Conservation (phyloP, 2,888 invertebrate genomes). For the Chymomyza amoena region DNA sequence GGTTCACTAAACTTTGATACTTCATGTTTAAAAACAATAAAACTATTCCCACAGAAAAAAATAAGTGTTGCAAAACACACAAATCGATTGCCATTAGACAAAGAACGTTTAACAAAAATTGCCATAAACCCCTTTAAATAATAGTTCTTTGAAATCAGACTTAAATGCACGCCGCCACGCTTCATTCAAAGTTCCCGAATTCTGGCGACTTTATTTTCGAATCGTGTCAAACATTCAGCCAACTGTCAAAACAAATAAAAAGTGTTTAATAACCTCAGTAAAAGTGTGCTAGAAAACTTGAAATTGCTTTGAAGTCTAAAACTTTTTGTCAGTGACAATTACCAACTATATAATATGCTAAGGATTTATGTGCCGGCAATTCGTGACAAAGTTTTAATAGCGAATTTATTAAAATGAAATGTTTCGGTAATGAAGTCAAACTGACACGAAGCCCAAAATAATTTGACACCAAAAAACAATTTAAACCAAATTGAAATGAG, state of each 20-base stretch:
- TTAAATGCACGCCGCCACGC: slow-evolving; percentile 54
- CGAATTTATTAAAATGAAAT: slow-evolving; percentile 70
- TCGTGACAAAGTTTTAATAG: slow-evolving; percentile 71
- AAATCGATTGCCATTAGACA: slow-evolving; percentile 13
- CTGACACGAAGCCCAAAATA: slow-evolving; percentile 43
- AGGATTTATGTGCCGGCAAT: background rate
- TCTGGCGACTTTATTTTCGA: slow-evolving; percentile 45
- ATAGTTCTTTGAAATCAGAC: slow-evolving; percentile 37
- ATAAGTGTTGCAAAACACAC: no score
- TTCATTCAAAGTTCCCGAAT: background rate
- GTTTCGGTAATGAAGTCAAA: slow-evolving; percentile 67
- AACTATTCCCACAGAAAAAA: no score
- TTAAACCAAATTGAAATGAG: slow-evolving; percentile 36
- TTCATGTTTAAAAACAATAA: background rate
- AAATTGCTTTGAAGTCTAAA: slow-evolving; percentile 22
- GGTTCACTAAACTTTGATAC: background rate
- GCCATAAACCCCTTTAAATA: background rate
- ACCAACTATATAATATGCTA: no score
- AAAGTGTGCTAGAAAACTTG: slow-evolving; percentile 2
- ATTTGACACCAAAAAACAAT: slow-evolving; percentile 28
- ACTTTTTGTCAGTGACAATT: slow-evolving; percentile 31
- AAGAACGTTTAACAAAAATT: background rate
- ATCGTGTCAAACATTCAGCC: slow-evolving; percentile 59
- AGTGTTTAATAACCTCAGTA: slow-evolving; percentile 18
- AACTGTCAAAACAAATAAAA: slow-evolving; percentile 3